Conservation (phyloP, 1,140 invertebrate genomes). For the Caerostris extrusa region DNA sequence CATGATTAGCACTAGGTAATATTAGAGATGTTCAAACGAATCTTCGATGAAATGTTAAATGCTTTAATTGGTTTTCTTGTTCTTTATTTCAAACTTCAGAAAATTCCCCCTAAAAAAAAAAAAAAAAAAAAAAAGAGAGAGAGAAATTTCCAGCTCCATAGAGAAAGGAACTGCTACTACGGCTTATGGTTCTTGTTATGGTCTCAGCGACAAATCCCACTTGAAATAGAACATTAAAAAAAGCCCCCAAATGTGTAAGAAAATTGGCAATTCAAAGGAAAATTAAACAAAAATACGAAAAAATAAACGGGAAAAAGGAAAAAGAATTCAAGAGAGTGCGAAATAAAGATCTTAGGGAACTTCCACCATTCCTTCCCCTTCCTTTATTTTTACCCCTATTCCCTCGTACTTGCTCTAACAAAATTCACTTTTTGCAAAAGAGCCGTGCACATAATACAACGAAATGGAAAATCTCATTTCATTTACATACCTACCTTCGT, state of each 20-base stretch:
- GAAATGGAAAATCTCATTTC: conserved; percentile 69
- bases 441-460: conserved; percentile 18
- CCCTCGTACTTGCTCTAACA: conserved; percentile 22
- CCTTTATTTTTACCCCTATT: background rate
- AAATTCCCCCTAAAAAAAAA: too few relatives aligned
- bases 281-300: background rate
- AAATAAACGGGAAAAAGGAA: background rate
- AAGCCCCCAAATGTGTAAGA: conserved; percentile 37
- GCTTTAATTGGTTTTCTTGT: too few relatives aligned
- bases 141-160: too few relatives aligned
- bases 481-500: conserved; percentile 65
- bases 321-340: background rate
- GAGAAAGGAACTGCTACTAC: too few relatives aligned
- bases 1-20: too few relatives aligned
- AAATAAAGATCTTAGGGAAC: conserved; percentile 37
- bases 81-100: too few relatives aligned
- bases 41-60: too few relatives aligned
- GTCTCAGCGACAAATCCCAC: conserved; percentile 55
- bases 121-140: too few relatives aligned
- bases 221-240: conserved; percentile 18
- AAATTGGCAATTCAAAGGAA: conserved; percentile 52
- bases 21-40: too few relatives aligned
- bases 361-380: too few relatives aligned
- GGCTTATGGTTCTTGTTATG: background rate
- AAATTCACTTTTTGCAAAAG: conserved; percentile 66